Evolutionary conservation across 2,797 vertebrate genomes (phyloP).

Genomic region (Falco novaeseelandiae): DNA sequence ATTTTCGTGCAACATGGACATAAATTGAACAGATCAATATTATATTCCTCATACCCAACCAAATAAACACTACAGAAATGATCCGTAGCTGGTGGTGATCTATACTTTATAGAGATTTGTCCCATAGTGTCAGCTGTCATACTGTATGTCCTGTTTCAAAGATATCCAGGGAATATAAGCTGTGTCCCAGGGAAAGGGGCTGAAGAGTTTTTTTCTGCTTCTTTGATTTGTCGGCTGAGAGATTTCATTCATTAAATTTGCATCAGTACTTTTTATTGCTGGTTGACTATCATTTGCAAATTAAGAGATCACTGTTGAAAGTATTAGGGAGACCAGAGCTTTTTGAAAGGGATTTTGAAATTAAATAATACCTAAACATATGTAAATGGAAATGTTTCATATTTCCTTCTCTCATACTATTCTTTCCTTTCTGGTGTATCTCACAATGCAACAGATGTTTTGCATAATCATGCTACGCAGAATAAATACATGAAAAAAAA

Average conservation of each 20-base stretch:
- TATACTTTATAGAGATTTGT: neutral
- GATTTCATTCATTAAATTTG: neutral
- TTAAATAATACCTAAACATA: neutral
- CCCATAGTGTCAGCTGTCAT: neutral
- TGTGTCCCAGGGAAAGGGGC: neutral
- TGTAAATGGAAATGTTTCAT: neutral
- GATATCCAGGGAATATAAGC: neutral
- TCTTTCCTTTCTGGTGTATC: neutral
- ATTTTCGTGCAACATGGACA: neutral
- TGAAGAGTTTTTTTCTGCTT: neutral
- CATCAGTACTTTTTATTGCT: neutral
- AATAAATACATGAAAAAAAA: neutral
- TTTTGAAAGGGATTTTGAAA: neutral
- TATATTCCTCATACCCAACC: neutral
- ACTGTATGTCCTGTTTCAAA: neutral
- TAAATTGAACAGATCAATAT: neutral
- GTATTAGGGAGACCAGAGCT: neutral
- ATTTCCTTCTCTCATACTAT: neutral
- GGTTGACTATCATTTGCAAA: neutral
- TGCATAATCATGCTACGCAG: neutral
- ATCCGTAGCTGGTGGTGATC: neutral
- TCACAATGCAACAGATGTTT: neutral
- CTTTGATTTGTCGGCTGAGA: neutral
- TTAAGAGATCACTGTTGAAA: neutral
- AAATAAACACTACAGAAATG: neutral